Base-by-base conservation (phyloP, 2,888 invertebrate genomes). In the Caenorhabditis drosophilae region DNA sequence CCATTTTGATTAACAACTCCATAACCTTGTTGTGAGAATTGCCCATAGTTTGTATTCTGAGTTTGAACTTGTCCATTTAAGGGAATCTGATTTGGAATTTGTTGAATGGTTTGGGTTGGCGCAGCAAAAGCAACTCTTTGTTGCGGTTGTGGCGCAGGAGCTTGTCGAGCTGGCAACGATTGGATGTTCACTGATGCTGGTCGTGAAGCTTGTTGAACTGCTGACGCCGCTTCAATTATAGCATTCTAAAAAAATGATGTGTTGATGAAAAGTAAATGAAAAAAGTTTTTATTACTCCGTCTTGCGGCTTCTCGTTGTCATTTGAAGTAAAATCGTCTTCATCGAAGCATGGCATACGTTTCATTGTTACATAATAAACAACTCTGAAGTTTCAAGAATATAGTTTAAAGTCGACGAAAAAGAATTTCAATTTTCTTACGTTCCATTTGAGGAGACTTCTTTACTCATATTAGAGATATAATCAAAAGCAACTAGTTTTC, bases 391-490 rank as follows among this genome's bases (percentile, higher is more conserved):
- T 4, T 36, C n/a, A n/a, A n/a, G n/a, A n/a, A n/a, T n/a, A n/a
- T n/a, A n/a, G n/a, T n/a, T n/a, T n/a, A n/a, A n/a, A 12, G 9
- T 9, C n/a, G n/a, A 12, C 4, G n/a, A 9, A 4, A 4, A 20
- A 22, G 18, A 42, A 18, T 48, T 16, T n/a, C 4, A 6, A 22
- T n/a, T 34, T 20, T 16, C 59, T 57, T 20, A 76, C 76, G 62
- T 74, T 63, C 73, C 73, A 54, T 76, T 70, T 4, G 52, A 41
- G 27, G 51, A 48, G 20, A 74, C 60, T 4, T 35, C 54, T 45
- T 73, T 72, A 23, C 57, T 55, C 36, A 76, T 35, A 25, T 76
- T 72, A 20, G 76, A 67, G 41, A 76, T 71, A 46, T 76, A 76
- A 58, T 76, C 76, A 35, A 76, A 76, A 16, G 73, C 76, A 12